Conservation (phyloP, 2,113 vertebrate genomes). For the Fulica atra region DNA sequence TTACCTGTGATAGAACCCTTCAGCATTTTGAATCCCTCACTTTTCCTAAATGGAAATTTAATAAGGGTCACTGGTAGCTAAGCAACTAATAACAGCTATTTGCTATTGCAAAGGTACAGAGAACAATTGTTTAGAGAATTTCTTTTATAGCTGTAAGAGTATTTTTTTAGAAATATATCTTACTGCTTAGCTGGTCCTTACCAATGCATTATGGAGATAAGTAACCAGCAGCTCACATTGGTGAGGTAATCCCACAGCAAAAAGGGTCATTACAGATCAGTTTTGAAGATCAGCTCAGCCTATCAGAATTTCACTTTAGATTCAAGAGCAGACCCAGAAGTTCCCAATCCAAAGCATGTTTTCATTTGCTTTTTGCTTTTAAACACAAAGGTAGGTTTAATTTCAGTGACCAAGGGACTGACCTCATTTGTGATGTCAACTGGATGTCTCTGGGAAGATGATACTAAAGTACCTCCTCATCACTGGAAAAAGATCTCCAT, state of each 20-base stretch:
- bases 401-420: neutral
- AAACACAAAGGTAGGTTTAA: neutral
- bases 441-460: neutral
- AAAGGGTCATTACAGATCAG: neutral
- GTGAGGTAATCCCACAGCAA: neutral
- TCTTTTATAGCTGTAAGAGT: neutral
- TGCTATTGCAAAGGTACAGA: neutral
- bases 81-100: conserved; percentile 62
- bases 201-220: neutral
- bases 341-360: fast-evolving
- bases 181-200: conserved; percentile 12
- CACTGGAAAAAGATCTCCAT: neutral
- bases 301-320: neutral
- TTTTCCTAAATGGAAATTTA: conserved; percentile 27
- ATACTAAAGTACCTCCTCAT: neutral
- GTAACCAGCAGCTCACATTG: neutral
- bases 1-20: neutral
- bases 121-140: neutral
- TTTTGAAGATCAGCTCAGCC: neutral
- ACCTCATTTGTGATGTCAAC: neutral
- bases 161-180: neutral
- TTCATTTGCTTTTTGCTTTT: neutral
- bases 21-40: neutral
- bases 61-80: conserved; percentile 61
- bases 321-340: neutral